phyloP scores from a whole-genome alignment of 2,113 vertebrate genomes.

The Salvelinus sp. region DNA sequence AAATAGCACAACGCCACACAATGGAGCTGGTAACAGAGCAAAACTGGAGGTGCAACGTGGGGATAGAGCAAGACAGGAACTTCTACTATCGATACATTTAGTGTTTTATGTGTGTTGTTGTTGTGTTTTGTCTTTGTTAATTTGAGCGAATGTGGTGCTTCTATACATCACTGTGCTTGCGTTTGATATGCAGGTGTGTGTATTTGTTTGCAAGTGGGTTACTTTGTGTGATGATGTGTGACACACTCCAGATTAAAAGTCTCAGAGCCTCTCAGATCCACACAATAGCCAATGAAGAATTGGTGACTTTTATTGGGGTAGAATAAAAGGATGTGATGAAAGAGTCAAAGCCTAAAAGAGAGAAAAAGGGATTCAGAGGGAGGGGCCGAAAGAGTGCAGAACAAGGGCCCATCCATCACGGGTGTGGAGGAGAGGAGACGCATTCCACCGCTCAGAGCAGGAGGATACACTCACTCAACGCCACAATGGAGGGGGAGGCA shows the following conservation, averaged over 20 bases:
- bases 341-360: slow-evolving; percentile 72
- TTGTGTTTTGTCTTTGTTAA: not conserved
- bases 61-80: not conserved
- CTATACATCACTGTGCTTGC: not conserved
- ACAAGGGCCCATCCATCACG: slow-evolving; percentile 84
- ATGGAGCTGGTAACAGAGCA: not conserved
- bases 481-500: slow-evolving; percentile 72
- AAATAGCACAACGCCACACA: not conserved
- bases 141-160: not conserved
- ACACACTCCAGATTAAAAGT: slow-evolving; percentile 75
- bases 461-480: slow-evolving; percentile 81
- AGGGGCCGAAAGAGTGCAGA: slow-evolving; percentile 71
- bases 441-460: slow-evolving; percentile 77
- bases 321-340: slow-evolving; percentile 77
- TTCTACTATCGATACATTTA: not conserved
- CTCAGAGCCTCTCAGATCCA: slow-evolving; percentile 68
- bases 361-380: slow-evolving; percentile 74
- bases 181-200: slow-evolving; percentile 21
- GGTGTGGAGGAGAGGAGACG: slow-evolving; percentile 74
- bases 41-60: not conserved
- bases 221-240: slow-evolving; percentile 70
- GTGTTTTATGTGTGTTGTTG: not conserved
- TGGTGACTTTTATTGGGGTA: slow-evolving; percentile 81
- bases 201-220: slow-evolving; percentile 57
- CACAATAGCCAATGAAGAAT: slow-evolving; percentile 78